These are phyloP conservation scores for Brachyopa scutellaris DNA, from an alignment of 2,888 invertebrate genomes.

Conservation along the genomic window DNA sequence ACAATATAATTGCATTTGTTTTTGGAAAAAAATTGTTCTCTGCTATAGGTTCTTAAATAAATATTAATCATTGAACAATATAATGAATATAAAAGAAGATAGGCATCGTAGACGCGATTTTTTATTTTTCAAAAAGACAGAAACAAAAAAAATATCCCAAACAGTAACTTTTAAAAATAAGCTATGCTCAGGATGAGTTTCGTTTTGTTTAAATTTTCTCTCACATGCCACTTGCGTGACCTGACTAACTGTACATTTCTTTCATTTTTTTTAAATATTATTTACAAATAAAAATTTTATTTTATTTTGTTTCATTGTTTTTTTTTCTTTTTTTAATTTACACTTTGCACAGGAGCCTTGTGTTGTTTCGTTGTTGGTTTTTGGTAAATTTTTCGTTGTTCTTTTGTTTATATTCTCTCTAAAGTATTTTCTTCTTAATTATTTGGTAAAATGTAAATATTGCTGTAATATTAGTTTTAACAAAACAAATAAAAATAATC, in stretches of 20 bases:
- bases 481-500: slow-evolving; percentile 22
- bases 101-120: slow-evolving; percentile 13
- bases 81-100: slow-evolving; percentile 44
- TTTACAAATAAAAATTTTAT: slow-evolving; percentile 46
- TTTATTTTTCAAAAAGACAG: no score
- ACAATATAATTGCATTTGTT: slow-evolving; percentile 75
- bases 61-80: slow-evolving; percentile 23
- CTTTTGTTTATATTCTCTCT: no score
- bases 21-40: slow-evolving; percentile 19
- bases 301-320: neutral
- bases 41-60: neutral
- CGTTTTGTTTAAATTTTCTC: slow-evolving; percentile 30
- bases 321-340: slow-evolving; percentile 5
- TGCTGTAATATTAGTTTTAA: slow-evolving; percentile 18
- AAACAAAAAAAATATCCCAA: slow-evolving; percentile 13
- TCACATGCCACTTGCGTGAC: slow-evolving; percentile 1
- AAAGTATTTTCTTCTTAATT: slow-evolving; percentile 75
- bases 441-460: slow-evolving; percentile 61
- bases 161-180: slow-evolving; percentile 7
- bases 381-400: slow-evolving; percentile 43
- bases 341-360: slow-evolving; percentile 8
- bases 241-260: slow-evolving; percentile 45
- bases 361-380: slow-evolving; percentile 39
- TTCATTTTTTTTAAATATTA: no score
- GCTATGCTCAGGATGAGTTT: slow-evolving; percentile 27